phyloP scores from a whole-genome alignment of 2,888 invertebrate species.

The Hedychridium roseum region DNA sequence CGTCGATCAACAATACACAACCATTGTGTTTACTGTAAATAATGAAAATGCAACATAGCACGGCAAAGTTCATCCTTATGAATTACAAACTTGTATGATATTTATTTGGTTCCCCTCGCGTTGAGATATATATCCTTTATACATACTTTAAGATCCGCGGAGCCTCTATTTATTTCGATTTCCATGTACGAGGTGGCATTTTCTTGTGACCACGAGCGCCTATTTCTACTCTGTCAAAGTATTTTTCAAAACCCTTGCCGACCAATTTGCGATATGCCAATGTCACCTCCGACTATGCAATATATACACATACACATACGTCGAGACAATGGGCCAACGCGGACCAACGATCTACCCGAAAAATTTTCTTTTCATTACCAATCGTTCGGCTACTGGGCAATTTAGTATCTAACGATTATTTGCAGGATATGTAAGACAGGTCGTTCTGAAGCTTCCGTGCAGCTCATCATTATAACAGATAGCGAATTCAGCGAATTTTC shows the following conservation, averaged over 20 bases:
- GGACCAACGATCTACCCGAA: no score
- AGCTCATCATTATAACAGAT: no score
- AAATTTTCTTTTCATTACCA: no score
- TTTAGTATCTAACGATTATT: no score
- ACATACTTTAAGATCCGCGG: constrained; percentile 26
- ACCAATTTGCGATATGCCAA: no score
- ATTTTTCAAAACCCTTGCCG: constrained; percentile 23
- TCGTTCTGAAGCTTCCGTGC: no score
- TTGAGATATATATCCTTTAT: constrained; percentile 28
- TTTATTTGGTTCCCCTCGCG: constrained; percentile 40
- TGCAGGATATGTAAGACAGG: no score
- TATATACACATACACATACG: no score
- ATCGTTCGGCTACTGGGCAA: no score
- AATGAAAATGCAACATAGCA: constrained; percentile 41
- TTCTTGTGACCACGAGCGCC: not conserved
- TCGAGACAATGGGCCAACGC: no score
- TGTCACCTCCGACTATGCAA: no score
- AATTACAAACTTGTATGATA: constrained; percentile 41
- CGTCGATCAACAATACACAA: constrained; percentile 1
- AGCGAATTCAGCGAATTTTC: no score
- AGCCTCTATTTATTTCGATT: constrained; percentile 23
- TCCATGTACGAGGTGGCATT: constrained; percentile 5
- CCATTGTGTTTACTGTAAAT: constrained; percentile 48
- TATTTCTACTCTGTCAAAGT: constrained; percentile 15
- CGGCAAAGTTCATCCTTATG: constrained; percentile 44